Conservation (phyloP, 1,140 invertebrate species). For the Pseudobourletiella spinata region DNA sequence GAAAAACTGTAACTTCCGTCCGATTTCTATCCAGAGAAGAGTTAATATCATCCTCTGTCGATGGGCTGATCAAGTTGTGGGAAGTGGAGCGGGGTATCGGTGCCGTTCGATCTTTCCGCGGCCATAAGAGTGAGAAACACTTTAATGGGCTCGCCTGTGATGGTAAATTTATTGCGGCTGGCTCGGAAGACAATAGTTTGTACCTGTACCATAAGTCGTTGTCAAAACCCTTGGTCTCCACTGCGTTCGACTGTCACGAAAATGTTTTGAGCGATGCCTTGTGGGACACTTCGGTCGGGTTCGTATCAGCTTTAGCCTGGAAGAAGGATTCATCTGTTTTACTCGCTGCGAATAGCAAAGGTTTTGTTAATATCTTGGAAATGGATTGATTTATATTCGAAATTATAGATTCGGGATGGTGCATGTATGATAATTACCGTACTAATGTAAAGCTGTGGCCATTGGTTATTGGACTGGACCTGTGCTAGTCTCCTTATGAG, state of each 20-base stretch:
- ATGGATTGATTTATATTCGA: no score
- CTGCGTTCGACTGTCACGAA: slow-evolving; percentile 71
- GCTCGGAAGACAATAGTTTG: slow-evolving; percentile 89
- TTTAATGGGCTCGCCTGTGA: slow-evolving; percentile 94
- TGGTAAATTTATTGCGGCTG: slow-evolving; percentile 88
- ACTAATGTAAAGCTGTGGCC: no score
- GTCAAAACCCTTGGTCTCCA: slow-evolving; percentile 74
- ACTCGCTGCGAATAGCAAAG: not conserved
- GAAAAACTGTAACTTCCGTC: slow-evolving; percentile 92
- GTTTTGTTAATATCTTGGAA: no score
- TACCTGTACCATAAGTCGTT: slow-evolving; percentile 90
- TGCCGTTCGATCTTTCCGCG: slow-evolving; percentile 78
- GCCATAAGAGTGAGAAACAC: slow-evolving; percentile 92
- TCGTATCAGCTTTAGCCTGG: not conserved
- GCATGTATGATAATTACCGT: no score
- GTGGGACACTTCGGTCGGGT: not conserved
- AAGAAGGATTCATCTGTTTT: not conserved
- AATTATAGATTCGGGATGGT: no score
- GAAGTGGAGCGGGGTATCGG: slow-evolving; percentile 66
- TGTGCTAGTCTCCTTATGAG: no score
- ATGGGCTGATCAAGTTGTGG: slow-evolving; percentile 90
- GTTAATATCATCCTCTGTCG: slow-evolving; percentile 89
- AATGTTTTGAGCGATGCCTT: not conserved
- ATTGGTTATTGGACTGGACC: no score
- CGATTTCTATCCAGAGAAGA: slow-evolving; percentile 83